Base-by-base conservation (phyloP, 2,797 vertebrate genomes). In the Arrhamphus sclerolepis region DNA sequence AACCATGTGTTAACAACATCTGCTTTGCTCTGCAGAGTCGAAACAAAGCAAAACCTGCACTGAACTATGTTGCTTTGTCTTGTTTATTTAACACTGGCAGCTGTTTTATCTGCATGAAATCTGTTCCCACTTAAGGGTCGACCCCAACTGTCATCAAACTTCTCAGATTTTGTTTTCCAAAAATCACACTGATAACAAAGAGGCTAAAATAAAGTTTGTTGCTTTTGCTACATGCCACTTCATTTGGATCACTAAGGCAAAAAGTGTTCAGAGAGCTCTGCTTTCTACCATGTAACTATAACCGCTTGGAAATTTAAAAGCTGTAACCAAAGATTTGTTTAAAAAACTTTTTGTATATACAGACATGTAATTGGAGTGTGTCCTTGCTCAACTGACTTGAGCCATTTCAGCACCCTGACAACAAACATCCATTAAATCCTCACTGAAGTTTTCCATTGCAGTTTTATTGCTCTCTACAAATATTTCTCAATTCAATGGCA, bases 61-160 rank as follows among this genome's bases (percentile, higher is more conserved):
- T 16, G 34, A 38, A 10, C 10, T 34, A 9, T 34, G 31, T 13
- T 34, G 10, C 9, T 73, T 41, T 1, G 18, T 46, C 1, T 0
- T 29, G 56, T 72, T 79, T 66, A 56, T 66, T 79, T 55, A 64
- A 66, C n/a, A 31, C 31, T 18, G 10, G 10, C 68, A 68, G 60
- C 49, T 60, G 52, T 21, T 76, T 52, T 64, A 19, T 13, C 42
- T 16, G 53, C 22, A 38, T 11, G 17, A 49, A 70, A 66, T 65
- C 21, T 26, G 24, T 20, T 66, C 70, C 60, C 6, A 62, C 46
- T 67, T 21, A 34, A 2, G 19, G 39, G 19, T 39, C 24, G 49
- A 18, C 1, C 1, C 41, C 2, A 5, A 54, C 41, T 13, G 18
- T 64, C 17, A 71, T 46, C 55, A 47, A 14, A 7, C 47, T 58